A percentile compares a stretch with the other conserved stretches of the same genome.
phyloP scores from a whole-genome alignment of 2,797 vertebrate species.

The Pogoniulus pusillus region DNA sequence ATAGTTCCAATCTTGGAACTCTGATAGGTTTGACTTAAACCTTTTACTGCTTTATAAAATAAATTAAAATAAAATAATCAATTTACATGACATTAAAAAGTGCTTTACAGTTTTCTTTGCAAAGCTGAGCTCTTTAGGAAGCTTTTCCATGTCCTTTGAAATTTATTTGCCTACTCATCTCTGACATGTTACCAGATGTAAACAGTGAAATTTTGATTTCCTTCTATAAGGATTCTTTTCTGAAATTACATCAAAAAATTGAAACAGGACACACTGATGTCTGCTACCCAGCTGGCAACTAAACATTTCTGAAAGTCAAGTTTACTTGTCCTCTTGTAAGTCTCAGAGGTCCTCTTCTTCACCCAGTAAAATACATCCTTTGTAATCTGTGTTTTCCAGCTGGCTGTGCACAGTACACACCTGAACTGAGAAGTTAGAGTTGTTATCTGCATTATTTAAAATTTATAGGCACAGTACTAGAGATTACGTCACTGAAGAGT shows the following conservation, averaged over 20 bases:
- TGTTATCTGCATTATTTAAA: not conserved
- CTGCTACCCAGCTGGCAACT: not conserved
- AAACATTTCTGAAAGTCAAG: not conserved
- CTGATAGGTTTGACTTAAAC: not conserved
- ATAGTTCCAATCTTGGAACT: not conserved
- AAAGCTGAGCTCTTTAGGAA: not conserved
- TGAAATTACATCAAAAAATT: not conserved
- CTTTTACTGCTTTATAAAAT: not conserved
- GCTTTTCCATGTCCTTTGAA: not conserved
- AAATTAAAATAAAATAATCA: not conserved
- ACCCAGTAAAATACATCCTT: not conserved
- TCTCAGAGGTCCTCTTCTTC: not conserved
- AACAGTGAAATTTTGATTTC: not conserved
- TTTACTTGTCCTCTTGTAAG: rapidly evolving
- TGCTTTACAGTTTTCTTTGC: not conserved
- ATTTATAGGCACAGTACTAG: not conserved
- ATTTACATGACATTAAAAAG: no score
- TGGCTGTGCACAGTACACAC: not conserved
- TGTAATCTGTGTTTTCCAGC: not conserved
- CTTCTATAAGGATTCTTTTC: not conserved
- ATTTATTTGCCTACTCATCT: not conserved
- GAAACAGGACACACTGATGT: not conserved
- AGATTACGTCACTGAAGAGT: not conserved
- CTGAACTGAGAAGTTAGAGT: not conserved
- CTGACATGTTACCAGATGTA: not conserved